Evolutionary conservation across 2,888 invertebrate genomes (phyloP).

Genomic region (Drosophila neotestacea): DNA sequence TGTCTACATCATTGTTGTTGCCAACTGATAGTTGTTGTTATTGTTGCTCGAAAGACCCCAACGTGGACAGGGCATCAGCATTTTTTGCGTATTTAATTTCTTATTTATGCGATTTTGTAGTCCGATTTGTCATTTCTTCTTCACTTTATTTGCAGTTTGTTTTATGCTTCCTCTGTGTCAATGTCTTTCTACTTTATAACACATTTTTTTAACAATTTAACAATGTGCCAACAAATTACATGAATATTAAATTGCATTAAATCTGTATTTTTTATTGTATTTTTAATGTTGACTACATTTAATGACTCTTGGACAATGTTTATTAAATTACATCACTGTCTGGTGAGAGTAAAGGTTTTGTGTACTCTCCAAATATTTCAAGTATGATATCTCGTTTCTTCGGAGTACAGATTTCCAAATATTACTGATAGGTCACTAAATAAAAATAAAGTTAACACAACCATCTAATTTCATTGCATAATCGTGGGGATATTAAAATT

Average conservation of each 20-base stretch:
- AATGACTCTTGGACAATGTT: constrained; percentile 10
- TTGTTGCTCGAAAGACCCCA: constrained; percentile 7
- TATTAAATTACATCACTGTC: constrained; percentile 21
- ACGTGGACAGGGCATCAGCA: neutral
- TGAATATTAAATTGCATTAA: constrained; percentile 20
- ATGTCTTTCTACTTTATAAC: constrained; percentile 23
- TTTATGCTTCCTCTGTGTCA: constrained; percentile 13
- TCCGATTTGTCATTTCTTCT: constrained; percentile 38
- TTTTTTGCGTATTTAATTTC: constrained; percentile 48
- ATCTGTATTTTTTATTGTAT: neutral
- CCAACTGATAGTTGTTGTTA: constrained; percentile 21
- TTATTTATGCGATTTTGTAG: constrained; percentile 40
- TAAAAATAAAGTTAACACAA: no score
- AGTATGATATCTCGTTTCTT: neutral
- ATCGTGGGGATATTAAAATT: no score
- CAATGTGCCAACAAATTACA: constrained; percentile 30
- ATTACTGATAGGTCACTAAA: neutral
- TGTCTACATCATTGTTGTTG: constrained; percentile 43
- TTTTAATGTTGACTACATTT: constrained; percentile 23
- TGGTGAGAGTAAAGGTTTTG: constrained; percentile 20
- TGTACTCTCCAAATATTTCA: neutral
- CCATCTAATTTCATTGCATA: no score
- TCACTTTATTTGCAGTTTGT: constrained; percentile 1
- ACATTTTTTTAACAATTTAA: constrained; percentile 14
- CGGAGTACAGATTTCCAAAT: neutral